These are phyloP conservation scores for Melanotus villosus DNA, from an alignment of 2,888 invertebrate species.

Conservation along the genomic window DNA sequence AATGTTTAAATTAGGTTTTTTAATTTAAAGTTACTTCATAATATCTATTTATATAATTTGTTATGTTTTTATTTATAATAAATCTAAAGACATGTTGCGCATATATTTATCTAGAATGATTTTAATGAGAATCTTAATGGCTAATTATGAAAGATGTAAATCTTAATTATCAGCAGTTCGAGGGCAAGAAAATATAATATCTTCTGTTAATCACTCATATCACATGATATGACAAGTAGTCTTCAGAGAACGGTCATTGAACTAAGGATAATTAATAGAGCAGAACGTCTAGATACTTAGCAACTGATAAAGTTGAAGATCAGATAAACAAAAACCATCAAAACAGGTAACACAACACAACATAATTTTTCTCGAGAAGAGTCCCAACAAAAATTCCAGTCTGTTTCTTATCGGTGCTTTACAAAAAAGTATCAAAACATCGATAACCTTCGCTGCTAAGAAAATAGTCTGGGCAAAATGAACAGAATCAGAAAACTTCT, in stretches of 20 bases:
- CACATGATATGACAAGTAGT: constrained; percentile 60
- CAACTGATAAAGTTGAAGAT: constrained; percentile 37
- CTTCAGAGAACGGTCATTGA: constrained; percentile 46
- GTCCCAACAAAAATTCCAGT: neutral
- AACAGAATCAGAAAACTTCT: neutral
- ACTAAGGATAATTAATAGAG: constrained; percentile 43
- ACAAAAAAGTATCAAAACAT: constrained; percentile 20
- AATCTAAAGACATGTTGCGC: constrained; percentile 15
- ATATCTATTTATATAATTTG: no score
- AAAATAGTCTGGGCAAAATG: neutral
- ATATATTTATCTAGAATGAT: constrained; percentile 35
- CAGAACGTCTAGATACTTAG: constrained; percentile 38
- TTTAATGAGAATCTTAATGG: constrained; percentile 52
- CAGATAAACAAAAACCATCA: constrained; percentile 37
- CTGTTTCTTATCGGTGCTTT: neutral
- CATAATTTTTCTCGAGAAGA: neutral
- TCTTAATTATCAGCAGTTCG: constrained; percentile 56
- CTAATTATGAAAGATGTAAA: constrained; percentile 53
- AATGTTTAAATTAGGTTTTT: no score
- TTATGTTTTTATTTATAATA: no score
- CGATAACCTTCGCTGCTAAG: constrained; percentile 18
- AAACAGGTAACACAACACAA: constrained; percentile 24
- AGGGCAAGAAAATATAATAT: constrained; percentile 62
- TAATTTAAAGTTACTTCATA: no score
- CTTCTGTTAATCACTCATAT: constrained; percentile 61